Percentiles rank a stretch among this genome's conserved stretches.
These are phyloP conservation scores for Diorhabda carinulata DNA, from an alignment of 1,140 invertebrate species.

Conservation along the genomic window DNA sequence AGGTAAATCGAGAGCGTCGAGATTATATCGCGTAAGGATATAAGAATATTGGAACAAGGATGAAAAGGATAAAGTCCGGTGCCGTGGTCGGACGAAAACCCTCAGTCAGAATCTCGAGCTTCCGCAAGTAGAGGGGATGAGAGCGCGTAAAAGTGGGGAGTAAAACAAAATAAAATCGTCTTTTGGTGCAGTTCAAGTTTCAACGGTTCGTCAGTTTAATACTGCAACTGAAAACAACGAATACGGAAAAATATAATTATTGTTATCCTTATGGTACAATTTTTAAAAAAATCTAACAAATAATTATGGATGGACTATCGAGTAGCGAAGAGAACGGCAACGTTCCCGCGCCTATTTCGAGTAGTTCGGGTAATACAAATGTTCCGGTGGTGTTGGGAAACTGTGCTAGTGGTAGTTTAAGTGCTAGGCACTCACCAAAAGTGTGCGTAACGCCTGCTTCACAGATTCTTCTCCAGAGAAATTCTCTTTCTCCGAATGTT, in stretches of 20 bases:
- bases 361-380: conserved; percentile 18
- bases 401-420: conserved; percentile 34
- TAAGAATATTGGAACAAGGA: conserved; percentile 16
- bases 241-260: neutral
- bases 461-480: conserved; percentile 32
- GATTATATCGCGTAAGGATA: neutral
- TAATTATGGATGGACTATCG: neutral
- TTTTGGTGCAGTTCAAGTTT: conserved; percentile 36
- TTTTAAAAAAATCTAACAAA: neutral
- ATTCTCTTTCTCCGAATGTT: conserved; percentile 41
- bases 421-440: conserved; percentile 45
- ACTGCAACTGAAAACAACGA: conserved; percentile 10
- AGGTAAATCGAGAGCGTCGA: neutral
- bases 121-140: conserved; percentile 28
- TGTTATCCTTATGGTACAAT: conserved; percentile 7
- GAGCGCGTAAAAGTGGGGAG: conserved; percentile 31
- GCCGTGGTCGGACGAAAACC: conserved; percentile 1
- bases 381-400: conserved; percentile 23
- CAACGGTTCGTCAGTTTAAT: conserved; percentile 30
- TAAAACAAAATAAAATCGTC: conserved; percentile 41
- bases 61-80: neutral
- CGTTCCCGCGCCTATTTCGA: conserved; percentile 16
- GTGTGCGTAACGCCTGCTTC: conserved; percentile 30
- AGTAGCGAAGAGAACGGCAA: neutral
- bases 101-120: conserved; percentile 9